phyloP scores from a whole-genome alignment of 1,140 invertebrate species.

The Thalassaphorura encarpata region DNA sequence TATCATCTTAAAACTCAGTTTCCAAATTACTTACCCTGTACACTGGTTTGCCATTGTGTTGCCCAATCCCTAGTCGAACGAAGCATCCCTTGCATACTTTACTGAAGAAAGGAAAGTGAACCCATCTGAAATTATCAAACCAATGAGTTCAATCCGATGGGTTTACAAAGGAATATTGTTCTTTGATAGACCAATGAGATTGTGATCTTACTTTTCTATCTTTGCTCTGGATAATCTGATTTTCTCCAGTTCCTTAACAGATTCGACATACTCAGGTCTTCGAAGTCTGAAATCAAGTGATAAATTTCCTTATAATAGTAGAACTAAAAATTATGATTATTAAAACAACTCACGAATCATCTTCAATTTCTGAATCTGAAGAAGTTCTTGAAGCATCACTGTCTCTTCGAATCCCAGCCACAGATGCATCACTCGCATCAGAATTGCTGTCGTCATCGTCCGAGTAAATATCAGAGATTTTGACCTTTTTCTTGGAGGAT shows the following conservation, averaged over 20 bases:
- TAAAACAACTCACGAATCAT: slow-evolving; percentile 27
- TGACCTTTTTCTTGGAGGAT: slow-evolving; percentile 56
- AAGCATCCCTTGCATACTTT: slow-evolving; percentile 84
- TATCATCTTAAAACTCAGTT: no score
- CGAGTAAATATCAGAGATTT: slow-evolving; percentile 90
- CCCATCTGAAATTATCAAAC: no score
- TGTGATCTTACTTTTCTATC: slow-evolving; percentile 57
- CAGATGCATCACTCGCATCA: slow-evolving; percentile 33
- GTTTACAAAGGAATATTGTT: no score
- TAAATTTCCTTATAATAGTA: not conserved
- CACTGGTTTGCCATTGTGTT: slow-evolving; percentile 71
- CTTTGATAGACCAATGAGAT: no score
- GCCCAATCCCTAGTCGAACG: slow-evolving; percentile 92
- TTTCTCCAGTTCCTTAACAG: slow-evolving; percentile 73
- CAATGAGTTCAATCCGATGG: slow-evolving; percentile 25
- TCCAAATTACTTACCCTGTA: slow-evolving; percentile 59
- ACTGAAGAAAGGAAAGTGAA: slow-evolving; percentile 92
- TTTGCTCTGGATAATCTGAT: slow-evolving; percentile 83
- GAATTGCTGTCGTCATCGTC: slow-evolving; percentile 81
- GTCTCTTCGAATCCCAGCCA: slow-evolving; percentile 18
- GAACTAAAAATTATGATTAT: slow-evolving; percentile 5
- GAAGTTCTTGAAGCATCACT: slow-evolving; percentile 37
- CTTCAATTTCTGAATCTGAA: slow-evolving; percentile 46
- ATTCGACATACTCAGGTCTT: slow-evolving; percentile 54
- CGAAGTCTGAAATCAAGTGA: no score